Percentiles rank a stretch among this genome's conserved stretches.
Evolutionary conservation across 1,140 invertebrate genomes (phyloP).

Genomic region (Hydropsyche tenuis): DNA sequence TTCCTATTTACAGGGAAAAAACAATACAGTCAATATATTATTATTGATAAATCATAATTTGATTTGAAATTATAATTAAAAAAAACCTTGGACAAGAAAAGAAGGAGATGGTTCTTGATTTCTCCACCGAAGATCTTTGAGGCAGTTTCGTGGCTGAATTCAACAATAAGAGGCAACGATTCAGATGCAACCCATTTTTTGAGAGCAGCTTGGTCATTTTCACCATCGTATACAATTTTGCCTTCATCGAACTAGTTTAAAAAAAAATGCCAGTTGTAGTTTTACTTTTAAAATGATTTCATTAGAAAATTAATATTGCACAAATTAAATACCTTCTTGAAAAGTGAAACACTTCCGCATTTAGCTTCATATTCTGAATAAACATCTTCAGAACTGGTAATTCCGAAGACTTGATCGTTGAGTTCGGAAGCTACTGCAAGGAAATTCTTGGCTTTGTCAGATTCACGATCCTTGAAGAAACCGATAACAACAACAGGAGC

Average conservation of each 20-base stretch:
- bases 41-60: background rate
- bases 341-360: constrained; percentile 80
- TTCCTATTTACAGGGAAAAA: constrained; percentile 59
- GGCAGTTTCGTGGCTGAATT: constrained; percentile 98
- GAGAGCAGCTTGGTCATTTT: constrained; percentile 70
- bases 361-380: constrained; percentile 77
- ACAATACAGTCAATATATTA: background rate
- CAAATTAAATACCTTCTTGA: constrained; percentile 81
- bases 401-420: constrained; percentile 91
- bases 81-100: constrained; percentile 87
- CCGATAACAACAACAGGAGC: constrained; percentile 87
- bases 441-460: constrained; percentile 84
- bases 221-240: constrained; percentile 76
- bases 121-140: constrained; percentile 97
- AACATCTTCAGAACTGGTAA: constrained; percentile 79
- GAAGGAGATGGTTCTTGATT: constrained; percentile 93
- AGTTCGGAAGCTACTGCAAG: constrained; percentile 76
- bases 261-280: constrained; percentile 51
- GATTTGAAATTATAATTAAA: constrained; percentile 13
- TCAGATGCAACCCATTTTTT: constrained; percentile 87
- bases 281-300: background rate
- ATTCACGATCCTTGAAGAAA: constrained; percentile 89
- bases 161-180: constrained; percentile 90
- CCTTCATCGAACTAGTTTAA: constrained; percentile 91
- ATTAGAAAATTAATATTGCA: constrained; percentile 1